Evolutionary conservation across 2,888 invertebrate species (phyloP), one percentile per base, ranked within the genome.

Genomic region (Drosophila neotestacea): DNA sequence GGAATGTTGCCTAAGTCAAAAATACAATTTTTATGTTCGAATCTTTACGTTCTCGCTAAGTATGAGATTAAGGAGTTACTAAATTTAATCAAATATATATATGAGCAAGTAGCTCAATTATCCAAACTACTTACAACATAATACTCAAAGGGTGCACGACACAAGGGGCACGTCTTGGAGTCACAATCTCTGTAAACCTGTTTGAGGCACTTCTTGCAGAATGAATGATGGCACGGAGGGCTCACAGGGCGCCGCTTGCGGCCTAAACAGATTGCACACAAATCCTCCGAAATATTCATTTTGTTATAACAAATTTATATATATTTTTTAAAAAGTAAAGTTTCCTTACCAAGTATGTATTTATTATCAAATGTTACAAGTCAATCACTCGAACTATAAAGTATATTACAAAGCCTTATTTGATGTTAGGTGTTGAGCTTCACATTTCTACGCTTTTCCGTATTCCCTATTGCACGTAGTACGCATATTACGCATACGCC

Each of bases 81-180:
- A 2, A 22, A 22, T 22, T 32, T 2, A 30, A 27, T 36, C 9
- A 2, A 13, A 56, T 2, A 9, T 32, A 6, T 6, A 6, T 6
- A 22, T 22, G 22, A 22, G 22, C 22, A 22, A 22, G 16, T 34
- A 22, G 9, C 4, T 11, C 4, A 10, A 16, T 34, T 27, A 28
- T 6, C 13, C 5, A n/a, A 1, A 5, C n/a, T 54, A 71, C 86
- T 86, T 47, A 82, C 82, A 55, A 86, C 34, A 46, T 73, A 84
- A 55, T 88, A 84, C n/a, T 63, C 56, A 16, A 84, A 54, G 7
- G 84, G 75, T 1, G 67, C 64, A 2, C 84, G 81, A 27, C 84
- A 84, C 41, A 84, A 32, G 1, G 84, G 84, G 50, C 84, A 84
- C 0, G 34, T 30, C 32, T 81, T 88, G 6, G 39, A 6, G 11